Percentiles rank a stretch among this genome's conserved stretches.
These are phyloP conservation scores for Hypotaenidia philippensis DNA, from an alignment of 2,797 vertebrate genomes.

Conservation along the genomic window DNA sequence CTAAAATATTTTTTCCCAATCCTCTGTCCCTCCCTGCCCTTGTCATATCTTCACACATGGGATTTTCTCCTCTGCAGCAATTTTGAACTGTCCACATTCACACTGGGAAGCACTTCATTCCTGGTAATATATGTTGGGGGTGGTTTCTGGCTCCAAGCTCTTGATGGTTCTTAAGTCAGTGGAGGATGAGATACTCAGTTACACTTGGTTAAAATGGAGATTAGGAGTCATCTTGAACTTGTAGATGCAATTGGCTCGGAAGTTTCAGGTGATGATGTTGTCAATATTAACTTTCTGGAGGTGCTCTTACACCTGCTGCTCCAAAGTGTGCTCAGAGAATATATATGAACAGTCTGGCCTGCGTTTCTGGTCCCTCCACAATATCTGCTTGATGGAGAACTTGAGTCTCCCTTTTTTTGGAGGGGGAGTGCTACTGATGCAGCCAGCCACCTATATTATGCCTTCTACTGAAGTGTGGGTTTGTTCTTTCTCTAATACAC, in stretches of 20 bases:
- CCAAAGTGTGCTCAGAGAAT: background rate
- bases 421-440: background rate
- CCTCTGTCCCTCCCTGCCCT: background rate
- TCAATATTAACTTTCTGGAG: background rate
- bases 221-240: background rate
- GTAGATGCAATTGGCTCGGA: background rate
- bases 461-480: accelerated
- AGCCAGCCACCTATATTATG: background rate
- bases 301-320: background rate
- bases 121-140: background rate
- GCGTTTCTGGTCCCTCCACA: background rate
- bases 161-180: background rate
- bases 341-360: background rate
- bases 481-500: background rate
- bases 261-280: background rate
- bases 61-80: background rate
- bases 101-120: background rate
- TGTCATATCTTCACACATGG: background rate
- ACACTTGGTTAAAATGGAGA: background rate
- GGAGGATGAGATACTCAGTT: background rate
- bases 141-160: background rate
- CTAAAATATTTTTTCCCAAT: background rate
- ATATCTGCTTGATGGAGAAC: background rate
- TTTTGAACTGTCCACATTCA: background rate
- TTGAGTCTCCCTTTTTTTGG: background rate